Percentiles rank a stretch among this genome's conserved stretches.
Evolutionary conservation across 2,888 invertebrate genomes (phyloP).

Genomic region (Coelogynopora nodosa): DNA sequence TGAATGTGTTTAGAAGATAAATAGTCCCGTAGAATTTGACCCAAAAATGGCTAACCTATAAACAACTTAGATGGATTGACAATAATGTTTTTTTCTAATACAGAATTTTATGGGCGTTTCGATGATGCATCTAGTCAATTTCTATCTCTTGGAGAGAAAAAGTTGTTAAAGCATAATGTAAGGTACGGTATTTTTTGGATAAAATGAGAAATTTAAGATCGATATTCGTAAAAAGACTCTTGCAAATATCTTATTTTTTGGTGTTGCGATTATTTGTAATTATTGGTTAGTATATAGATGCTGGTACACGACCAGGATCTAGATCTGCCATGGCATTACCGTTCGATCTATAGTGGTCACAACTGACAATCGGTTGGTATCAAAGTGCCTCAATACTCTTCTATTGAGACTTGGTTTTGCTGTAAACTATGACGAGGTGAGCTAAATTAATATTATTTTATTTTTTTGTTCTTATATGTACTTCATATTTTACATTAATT

Average conservation of each 20-base stretch:
- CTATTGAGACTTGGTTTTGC: background rate
- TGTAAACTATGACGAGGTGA: too few species aligned
- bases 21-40: too few species aligned
- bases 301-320: background rate
- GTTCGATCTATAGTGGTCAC: background rate
- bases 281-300: too few species aligned
- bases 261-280: too few species aligned
- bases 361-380: background rate
- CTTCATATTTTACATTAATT: background rate
- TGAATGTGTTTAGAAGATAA: too few species aligned
- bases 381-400: background rate
- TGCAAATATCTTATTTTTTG: too few species aligned
- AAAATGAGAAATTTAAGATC: background rate
- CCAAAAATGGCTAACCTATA: too few species aligned
- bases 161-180: background rate
- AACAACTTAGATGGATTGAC: too few species aligned
- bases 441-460: background rate
- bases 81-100: too few species aligned
- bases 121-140: background rate
- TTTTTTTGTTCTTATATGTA: background rate
- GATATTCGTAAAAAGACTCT: too few species aligned
- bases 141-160: background rate
- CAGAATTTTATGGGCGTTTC: too few species aligned
- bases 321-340: background rate
- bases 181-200: background rate